These are phyloP conservation scores for Oenanthe oenanthe DNA, from an alignment of 2,113 vertebrate species.

Conservation along the genomic window DNA sequence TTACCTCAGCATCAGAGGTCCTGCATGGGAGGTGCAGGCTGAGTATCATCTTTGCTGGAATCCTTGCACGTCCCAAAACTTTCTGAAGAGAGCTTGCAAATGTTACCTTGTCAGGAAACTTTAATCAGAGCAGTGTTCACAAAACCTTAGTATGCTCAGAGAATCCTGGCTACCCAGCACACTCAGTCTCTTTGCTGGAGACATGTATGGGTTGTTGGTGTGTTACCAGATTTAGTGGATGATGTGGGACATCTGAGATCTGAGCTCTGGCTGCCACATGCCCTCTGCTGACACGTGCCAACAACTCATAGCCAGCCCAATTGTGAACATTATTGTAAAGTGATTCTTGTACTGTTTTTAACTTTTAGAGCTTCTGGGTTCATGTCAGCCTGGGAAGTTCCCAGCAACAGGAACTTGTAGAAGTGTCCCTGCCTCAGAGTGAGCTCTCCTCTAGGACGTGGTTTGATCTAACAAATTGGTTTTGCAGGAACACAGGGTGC, in stretches of 20 bases:
- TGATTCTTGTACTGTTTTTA: not conserved
- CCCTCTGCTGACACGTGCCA: fast-evolving
- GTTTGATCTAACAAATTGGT: not conserved
- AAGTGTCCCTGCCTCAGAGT: not conserved
- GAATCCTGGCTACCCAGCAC: not conserved
- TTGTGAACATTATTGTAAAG: fast-evolving
- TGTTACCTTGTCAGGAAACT: not conserved
- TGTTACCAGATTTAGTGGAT: not conserved
- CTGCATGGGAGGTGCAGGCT: not conserved
- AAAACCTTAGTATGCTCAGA: not conserved
- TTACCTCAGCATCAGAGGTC: not conserved
- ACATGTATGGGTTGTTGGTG: not conserved
- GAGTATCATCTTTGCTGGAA: not conserved
- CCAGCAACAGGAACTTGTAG: not conserved
- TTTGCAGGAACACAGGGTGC: constrained; percentile 89
- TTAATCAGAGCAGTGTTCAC: not conserved
- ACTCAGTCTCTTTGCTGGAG: not conserved
- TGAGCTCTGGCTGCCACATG: not conserved
- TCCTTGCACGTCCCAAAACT: not conserved
- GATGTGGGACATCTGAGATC: not conserved
- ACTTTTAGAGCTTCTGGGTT: not conserved
- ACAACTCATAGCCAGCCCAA: not conserved
- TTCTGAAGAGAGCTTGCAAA: not conserved
- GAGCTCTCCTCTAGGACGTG: not conserved
- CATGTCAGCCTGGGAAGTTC: not conserved